phyloP scores from a whole-genome alignment of 2,888 invertebrate species.

The Lithophane leautieri region DNA sequence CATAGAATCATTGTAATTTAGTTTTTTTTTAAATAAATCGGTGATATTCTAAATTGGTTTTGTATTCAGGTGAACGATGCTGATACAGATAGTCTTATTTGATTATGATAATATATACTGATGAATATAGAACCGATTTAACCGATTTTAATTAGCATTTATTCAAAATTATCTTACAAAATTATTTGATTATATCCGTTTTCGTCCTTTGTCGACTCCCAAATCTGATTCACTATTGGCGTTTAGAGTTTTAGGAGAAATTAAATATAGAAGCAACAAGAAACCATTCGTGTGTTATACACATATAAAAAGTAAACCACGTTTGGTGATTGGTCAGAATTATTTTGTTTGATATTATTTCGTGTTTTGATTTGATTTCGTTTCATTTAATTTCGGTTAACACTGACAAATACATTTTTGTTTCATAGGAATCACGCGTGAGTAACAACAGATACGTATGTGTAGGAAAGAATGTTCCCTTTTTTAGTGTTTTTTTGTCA shows the following conservation, averaged over 20 bases:
- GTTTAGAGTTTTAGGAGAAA: constrained; percentile 40
- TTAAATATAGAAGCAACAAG: background rate
- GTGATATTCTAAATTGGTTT: constrained; percentile 29
- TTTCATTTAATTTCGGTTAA: constrained; percentile 73
- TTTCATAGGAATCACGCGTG: constrained; percentile 91
- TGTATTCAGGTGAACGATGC: constrained; percentile 1
- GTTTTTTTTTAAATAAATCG: constrained; percentile 1
- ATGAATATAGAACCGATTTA: constrained; percentile 32
- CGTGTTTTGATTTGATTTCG: constrained; percentile 64
- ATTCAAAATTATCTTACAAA: constrained; percentile 48
- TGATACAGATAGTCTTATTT: background rate
- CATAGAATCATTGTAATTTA: constrained; percentile 7
- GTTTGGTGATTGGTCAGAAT: constrained; percentile 25
- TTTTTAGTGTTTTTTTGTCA: constrained; percentile 79
- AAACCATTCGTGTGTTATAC: constrained; percentile 18
- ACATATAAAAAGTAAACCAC: background rate
- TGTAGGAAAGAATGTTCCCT: constrained; percentile 82
- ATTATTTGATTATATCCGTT: constrained; percentile 32
- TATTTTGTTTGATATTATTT: constrained; percentile 61
- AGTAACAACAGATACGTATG: constrained; percentile 85
- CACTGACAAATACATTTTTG: constrained; percentile 85
- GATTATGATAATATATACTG: background rate
- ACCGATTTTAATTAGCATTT: constrained; percentile 23
- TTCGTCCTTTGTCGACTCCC: constrained; percentile 4
- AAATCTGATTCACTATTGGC: constrained; percentile 48